phyloP scores from a whole-genome alignment of 64 coral and sea anemone species.

The Pocillopora verrucosa region DNA sequence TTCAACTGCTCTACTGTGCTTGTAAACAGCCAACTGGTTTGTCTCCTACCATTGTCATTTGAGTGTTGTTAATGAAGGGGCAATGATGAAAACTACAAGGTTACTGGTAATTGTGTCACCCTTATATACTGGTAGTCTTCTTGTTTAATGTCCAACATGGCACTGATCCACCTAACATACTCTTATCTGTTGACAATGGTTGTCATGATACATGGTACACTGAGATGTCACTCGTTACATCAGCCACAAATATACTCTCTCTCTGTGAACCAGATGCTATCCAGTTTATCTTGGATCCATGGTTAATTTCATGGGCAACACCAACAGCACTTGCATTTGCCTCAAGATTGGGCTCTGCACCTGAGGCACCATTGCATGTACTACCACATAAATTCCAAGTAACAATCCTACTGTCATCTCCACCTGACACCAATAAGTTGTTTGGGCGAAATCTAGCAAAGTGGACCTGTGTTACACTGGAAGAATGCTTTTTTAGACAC shows the following conservation, averaged over 20 bases:
- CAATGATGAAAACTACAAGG: too few relatives aligned
- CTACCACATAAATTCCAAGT: slow-evolving; percentile 53
- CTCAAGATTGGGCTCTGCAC: neutral
- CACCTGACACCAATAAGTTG: slow-evolving; percentile 70
- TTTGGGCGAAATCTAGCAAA: slow-evolving; percentile 67
- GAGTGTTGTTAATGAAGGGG: too few relatives aligned
- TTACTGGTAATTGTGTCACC: too few relatives aligned
- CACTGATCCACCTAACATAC: neutral
- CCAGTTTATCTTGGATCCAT: slow-evolving; percentile 94
- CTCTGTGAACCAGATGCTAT: slow-evolving; percentile 54
- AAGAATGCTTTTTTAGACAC: slow-evolving; percentile 60
- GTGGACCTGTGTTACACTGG: slow-evolving; percentile 83
- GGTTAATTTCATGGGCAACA: slow-evolving; percentile 44
- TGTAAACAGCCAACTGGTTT: too few relatives aligned
- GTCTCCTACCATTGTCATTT: too few relatives aligned
- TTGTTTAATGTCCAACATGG: neutral
- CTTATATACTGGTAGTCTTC: too few relatives aligned
- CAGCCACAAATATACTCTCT: slow-evolving; percentile 73
- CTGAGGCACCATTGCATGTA: neutral
- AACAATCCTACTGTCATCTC: slow-evolving; percentile 87
- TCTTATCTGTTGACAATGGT: neutral
- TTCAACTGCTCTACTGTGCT: too few relatives aligned
- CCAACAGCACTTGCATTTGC: neutral
- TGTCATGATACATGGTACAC: slow-evolving; percentile 57
- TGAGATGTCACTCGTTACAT: slow-evolving; percentile 70